Conservation (phyloP, 1,140 invertebrate species). For the Bombus waltoni region DNA sequence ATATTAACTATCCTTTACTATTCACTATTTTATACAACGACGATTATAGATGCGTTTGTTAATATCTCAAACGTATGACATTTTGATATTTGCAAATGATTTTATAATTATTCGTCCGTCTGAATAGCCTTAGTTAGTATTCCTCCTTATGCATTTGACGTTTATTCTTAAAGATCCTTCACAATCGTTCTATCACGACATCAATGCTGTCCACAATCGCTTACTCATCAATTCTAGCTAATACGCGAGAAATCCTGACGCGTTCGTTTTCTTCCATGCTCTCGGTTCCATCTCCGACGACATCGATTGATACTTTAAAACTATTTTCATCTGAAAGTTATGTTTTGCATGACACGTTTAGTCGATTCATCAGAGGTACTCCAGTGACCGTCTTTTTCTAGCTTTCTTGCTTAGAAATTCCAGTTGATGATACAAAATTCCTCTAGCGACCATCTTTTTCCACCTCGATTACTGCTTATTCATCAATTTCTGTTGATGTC, state of each 20-base stretch:
- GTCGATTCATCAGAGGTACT: too few species aligned
- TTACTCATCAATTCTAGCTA: conserved; percentile 6
- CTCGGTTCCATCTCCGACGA: not conserved
- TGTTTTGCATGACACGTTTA: not conserved
- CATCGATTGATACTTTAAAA: conserved; percentile 5
- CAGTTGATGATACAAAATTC: not conserved
- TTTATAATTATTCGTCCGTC: not conserved
- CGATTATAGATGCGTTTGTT: not conserved
- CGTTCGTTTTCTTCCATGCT: not conserved
- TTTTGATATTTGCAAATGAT: conserved; percentile 6
- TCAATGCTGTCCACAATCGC: not conserved
- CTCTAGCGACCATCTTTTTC: not conserved
- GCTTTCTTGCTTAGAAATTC: not conserved
- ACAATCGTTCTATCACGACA: not conserved
- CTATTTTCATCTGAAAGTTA: not conserved
- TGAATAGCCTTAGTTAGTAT: conserved; percentile 8
- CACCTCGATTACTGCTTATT: not conserved
- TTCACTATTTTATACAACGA: too few species aligned
- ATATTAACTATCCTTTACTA: not conserved
- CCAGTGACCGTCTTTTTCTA: not conserved
- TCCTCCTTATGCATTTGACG: not conserved
- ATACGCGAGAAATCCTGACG: not conserved
- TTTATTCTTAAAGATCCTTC: not conserved
- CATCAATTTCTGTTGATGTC: not conserved
- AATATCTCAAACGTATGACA: not conserved